Conservation (phyloP, 2,888 invertebrate species). For the Plagodis dolabraria region DNA sequence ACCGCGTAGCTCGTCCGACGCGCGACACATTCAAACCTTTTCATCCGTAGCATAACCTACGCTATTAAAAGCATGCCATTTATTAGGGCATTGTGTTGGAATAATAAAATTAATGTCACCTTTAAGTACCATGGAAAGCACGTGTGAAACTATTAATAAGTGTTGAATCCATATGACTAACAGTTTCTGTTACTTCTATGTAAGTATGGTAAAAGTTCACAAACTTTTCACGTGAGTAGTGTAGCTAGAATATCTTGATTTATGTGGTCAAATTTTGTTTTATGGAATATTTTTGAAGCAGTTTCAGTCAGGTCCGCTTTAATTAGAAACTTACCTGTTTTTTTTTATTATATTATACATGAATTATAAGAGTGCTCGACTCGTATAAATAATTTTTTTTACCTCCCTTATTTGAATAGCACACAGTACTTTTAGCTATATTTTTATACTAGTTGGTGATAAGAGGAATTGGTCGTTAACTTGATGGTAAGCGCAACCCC, state of each 20-base stretch:
- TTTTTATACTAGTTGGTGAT: too few relatives aligned
- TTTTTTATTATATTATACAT: too few relatives aligned
- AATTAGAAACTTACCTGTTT: too few relatives aligned
- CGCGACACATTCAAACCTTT: constrained; percentile 50
- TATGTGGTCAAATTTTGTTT: too few relatives aligned
- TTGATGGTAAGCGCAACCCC: too few relatives aligned
- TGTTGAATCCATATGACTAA: constrained; percentile 59
- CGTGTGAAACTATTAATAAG: constrained; percentile 67
- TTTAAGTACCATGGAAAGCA: constrained; percentile 67
- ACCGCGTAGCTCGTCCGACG: constrained; percentile 51
- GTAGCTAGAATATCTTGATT: not conserved
- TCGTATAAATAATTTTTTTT: too few relatives aligned
- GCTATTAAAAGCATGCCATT: constrained; percentile 69
- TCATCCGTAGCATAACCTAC: constrained; percentile 51
- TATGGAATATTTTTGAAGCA: too few relatives aligned
- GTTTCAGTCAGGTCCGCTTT: too few relatives aligned
- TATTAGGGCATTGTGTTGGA: constrained; percentile 63
- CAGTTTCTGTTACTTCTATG: constrained; percentile 49
- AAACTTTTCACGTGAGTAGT: constrained; percentile 19
- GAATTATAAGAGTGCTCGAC: too few relatives aligned
- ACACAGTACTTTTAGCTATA: too few relatives aligned
- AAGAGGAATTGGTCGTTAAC: too few relatives aligned
- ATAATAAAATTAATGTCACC: constrained; percentile 64
- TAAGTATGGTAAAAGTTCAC: constrained; percentile 39
- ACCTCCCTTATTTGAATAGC: too few relatives aligned